Percentiles rank a stretch among this genome's conserved stretches.
phyloP scores from a whole-genome alignment of 1,140 invertebrate species.

The Radopholus similis region DNA sequence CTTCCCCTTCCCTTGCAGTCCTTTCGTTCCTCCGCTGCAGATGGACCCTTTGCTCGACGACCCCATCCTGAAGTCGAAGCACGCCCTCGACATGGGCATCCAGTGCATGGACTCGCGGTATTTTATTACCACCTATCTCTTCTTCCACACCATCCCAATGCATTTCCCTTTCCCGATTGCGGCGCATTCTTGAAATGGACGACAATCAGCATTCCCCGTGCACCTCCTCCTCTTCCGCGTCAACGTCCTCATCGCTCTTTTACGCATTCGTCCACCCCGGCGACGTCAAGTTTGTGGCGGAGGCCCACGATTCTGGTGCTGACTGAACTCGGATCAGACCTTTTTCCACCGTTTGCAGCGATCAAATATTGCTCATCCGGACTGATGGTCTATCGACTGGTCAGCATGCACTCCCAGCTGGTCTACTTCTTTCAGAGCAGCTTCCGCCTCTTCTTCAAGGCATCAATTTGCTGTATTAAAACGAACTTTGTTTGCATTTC shows the following conservation, averaged over 20 bases:
- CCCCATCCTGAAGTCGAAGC: conserved; percentile 97
- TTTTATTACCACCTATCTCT: neutral
- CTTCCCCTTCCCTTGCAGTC: conserved; percentile 71
- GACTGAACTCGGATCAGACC: conserved; percentile 42
- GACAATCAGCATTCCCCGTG: conserved; percentile 68
- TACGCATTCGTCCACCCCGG: conserved; percentile 96
- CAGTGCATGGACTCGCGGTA: conserved; percentile 82
- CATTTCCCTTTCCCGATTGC: conserved; percentile 2
- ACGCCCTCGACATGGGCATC: conserved; percentile 88
- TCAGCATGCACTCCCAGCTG: conserved; percentile 75
- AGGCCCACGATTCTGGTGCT: conserved; percentile 97
- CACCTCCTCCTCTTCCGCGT: conserved; percentile 87
- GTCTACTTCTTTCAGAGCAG: conserved; percentile 90
- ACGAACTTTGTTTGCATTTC: neutral
- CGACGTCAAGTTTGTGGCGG: conserved; percentile 92
- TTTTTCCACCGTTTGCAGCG: conserved; percentile 68
- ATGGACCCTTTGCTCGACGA: conserved; percentile 85
- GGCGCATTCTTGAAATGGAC: conserved; percentile 30
- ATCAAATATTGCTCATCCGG: conserved; percentile 95
- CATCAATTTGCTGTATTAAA: neutral
- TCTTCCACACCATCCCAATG: conserved; percentile 4
- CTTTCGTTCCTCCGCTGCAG: conserved; percentile 88
- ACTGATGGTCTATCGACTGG: conserved; percentile 90
- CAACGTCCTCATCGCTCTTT: conserved; percentile 67
- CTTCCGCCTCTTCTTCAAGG: conserved; percentile 89